A percentile compares a stretch with the other conserved stretches of the same genome.
Conservation (phyloP, 1,140 invertebrate genomes). For the Drosophila kurseongensis region DNA sequence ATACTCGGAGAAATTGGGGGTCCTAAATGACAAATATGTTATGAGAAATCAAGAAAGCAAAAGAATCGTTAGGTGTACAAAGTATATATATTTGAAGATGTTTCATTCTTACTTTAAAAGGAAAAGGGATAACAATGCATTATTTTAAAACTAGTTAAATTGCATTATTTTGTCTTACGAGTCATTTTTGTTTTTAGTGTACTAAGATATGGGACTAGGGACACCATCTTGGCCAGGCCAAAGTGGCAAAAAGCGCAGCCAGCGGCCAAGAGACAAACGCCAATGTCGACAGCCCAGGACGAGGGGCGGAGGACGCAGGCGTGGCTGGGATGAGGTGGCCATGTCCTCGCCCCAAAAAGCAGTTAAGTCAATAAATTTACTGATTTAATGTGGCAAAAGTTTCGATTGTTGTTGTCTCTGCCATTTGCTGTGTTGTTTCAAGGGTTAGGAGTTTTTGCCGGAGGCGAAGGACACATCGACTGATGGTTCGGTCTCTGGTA, state of each 20-base stretch:
- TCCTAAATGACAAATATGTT: background rate
- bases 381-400: constrained; percentile 83
- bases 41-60: too few species aligned
- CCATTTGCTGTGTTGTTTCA: constrained; percentile 42
- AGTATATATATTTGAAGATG: too few species aligned
- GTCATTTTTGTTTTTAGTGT: background rate
- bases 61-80: too few species aligned
- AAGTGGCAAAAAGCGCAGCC: constrained; percentile 62
- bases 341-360: constrained; percentile 59
- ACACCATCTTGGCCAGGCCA: constrained; percentile 39
- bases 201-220: constrained; percentile 10
- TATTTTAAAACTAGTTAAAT: too few species aligned
- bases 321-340: constrained; percentile 25
- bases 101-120: too few species aligned
- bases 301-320: constrained; percentile 8
- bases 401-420: constrained; percentile 72
- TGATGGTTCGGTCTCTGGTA: constrained; percentile 29
- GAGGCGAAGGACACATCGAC: constrained; percentile 17
- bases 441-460: constrained; percentile 55
- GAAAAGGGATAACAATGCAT: too few species aligned
- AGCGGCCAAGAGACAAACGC: constrained; percentile 61
- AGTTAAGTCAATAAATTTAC: constrained; percentile 83
- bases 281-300: constrained; percentile 44
- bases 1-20: background rate
- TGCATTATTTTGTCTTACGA: too few species aligned